These are phyloP conservation scores for Myotis lucifugus DNA, from an alignment of 2,113 vertebrate genomes.

Conservation along the genomic window DNA sequence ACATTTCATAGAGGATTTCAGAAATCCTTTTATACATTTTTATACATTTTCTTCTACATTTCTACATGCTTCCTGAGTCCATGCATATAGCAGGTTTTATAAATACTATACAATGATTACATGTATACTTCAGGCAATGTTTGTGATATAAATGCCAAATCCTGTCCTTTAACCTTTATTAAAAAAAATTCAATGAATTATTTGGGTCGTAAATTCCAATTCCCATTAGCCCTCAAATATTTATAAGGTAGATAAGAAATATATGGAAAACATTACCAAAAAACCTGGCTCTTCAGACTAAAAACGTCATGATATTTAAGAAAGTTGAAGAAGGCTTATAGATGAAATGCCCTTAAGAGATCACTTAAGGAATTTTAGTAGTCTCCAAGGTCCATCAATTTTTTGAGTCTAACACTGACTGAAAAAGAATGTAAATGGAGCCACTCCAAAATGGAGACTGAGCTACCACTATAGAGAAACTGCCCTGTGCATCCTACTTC, in stretches of 20 bases:
- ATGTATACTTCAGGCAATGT: not conserved
- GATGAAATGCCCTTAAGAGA: not conserved
- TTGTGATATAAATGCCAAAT: slow-evolving; percentile 19
- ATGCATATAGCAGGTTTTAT: not conserved
- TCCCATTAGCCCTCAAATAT: not conserved
- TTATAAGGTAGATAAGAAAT: not conserved
- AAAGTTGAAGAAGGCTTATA: not conserved
- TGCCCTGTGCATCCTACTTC: not conserved
- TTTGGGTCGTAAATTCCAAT: not conserved
- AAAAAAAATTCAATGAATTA: not conserved
- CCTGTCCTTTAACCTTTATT: not conserved
- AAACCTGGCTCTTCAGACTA: not conserved
- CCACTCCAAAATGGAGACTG: not conserved
- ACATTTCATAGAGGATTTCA: not conserved
- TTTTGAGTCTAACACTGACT: not conserved
- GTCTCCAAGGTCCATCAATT: not conserved
- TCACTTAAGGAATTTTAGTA: not conserved
- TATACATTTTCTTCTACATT: not conserved
- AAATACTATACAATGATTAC: slow-evolving; percentile 30
- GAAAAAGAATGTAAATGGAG: not conserved
- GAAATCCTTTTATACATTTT: not conserved
- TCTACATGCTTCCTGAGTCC: not conserved
- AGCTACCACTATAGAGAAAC: not conserved
- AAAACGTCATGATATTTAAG: not conserved
- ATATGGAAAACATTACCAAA: not conserved